Evolutionary conservation across 2,113 vertebrate species (phyloP).

Genomic region (Dipodomys spectabilis): DNA sequence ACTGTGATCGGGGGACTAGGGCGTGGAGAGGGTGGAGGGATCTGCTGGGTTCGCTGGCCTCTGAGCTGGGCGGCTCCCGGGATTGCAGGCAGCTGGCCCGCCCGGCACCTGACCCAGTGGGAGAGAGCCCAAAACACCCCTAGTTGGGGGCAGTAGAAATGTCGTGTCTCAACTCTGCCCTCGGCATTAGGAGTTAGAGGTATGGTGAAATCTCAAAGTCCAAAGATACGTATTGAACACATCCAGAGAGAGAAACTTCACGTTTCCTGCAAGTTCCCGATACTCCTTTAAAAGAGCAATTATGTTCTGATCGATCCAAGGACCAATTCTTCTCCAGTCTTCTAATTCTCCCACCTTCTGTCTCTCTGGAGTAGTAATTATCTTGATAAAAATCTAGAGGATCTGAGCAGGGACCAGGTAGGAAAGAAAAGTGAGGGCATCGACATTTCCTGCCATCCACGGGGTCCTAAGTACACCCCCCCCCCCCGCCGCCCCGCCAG

Average conservation of each 20-base stretch:
- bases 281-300: background rate
- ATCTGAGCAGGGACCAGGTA: background rate
- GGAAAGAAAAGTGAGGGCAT: background rate
- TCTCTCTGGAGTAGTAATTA: background rate
- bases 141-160: background rate
- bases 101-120: background rate
- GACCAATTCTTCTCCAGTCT: background rate
- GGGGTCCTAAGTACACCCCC: background rate
- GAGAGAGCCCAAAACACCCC: background rate
- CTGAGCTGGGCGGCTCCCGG: too few species aligned
- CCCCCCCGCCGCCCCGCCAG: background rate
- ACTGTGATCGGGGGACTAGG: constrained; percentile 58
- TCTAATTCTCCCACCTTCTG: background rate
- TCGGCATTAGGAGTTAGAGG: background rate
- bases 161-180: too few species aligned
- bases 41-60: background rate
- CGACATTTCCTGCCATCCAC: background rate
- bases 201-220: too few species aligned
- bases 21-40: constrained; percentile 16
- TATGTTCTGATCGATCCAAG: background rate
- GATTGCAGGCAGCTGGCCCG: too few species aligned
- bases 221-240: background rate
- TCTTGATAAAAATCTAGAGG: background rate
- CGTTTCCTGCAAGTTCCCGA: background rate
- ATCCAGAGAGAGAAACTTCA: background rate